Base-by-base conservation (phyloP, 2,888 invertebrate genomes). In the Acrobasis consociella region DNA sequence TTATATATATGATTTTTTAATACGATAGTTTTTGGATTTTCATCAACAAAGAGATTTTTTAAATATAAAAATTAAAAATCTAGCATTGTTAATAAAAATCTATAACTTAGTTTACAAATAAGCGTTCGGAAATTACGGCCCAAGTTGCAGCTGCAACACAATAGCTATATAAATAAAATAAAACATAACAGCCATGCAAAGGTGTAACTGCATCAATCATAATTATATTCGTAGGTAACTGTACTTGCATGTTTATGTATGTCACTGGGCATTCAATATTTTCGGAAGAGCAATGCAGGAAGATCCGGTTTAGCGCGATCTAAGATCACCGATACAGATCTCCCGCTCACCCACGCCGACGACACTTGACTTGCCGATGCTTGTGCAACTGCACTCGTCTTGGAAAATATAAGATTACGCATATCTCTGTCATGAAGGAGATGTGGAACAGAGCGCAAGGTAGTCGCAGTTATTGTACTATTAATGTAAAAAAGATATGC, bases 311-410 rank as follows among this genome's bases (percentile, higher is more conserved):
- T 15, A 56, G 10, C 17, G 17, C 16, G 16, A 56, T 56, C 55
- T 53, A 5, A 42, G 42, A 71, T 70, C 68, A 75, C 73, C 73
- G 73, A 64, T 69, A 72, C 68, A 70, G 74, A 74, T 72, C 70
- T 42, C 16, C 39, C 8, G 51, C 60, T 22, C 55, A 76, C 87
- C 86, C 82, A 87, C 87, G 79, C 81, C 69, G 71, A 65, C 63
- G 74, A 81, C 85, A 86, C 86, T 86, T 80, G 82, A 82, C 72
- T 31, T 31, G 31, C 31, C 7, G 31, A 31, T 8, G 77, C 78
- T 86, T 85, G 80, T 80, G 85, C 80, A 87, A 85, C 75, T 69
- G 67, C 69, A 68, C 77, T 72, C 76, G 58, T 15, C 8, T 59
- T 38, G 42, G 55, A 55, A 49, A 53, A 62, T 55, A 62, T 55